Base-by-base conservation (phyloP, 1,140 invertebrate species). In the Nasonia longicornis region DNA sequence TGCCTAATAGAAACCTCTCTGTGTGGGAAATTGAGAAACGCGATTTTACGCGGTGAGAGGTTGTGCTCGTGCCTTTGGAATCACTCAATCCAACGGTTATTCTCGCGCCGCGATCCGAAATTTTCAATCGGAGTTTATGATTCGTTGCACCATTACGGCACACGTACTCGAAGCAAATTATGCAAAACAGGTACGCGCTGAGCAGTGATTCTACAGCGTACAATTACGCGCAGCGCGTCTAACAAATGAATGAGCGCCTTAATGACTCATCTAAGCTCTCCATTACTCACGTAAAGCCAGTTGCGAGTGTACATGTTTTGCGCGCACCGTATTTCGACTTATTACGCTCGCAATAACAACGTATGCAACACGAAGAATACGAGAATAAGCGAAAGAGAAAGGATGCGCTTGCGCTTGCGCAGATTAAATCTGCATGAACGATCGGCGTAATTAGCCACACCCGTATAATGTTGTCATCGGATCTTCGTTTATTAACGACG, bases 361-460 rank as follows among this genome's bases (percentile, higher is more conserved):
- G 16, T 2, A 7, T 7, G 2, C 6, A 42, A 42, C 38, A 42
- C 38, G 58, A 31, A 75, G n/a, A 73, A n/a, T 0, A 14, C 42
- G 42, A 69, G 29, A 45, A 26, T 26, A 48, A 67, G 12, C 63
- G 20, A 48, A 38, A 67, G 38, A 48, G 63, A 42, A 20, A 58
- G 48, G 73, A 58, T 64, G 63, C 63, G n/a, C 63, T 2, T 20
- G 26, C 26, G 20, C 58, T 66, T 66, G 58, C 26, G 3, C 63
- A 35, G 64, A 80, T 80, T 26, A 75, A 85, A 87, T 87, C 85
- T 84, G 83, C 85, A 86, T 85, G 84, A 86, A 80, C 79, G 85
- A 87, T 87, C 84, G 79, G 67, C 82, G 84, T 85, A 87, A 88
- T 88, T 87, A 87, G 83, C 84, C 84, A 84, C 85, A 85, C 86